Percentiles rank a stretch among this genome's conserved stretches.
Conservation (phyloP, 2,113 vertebrate genomes). For the Aegypius monachus region DNA sequence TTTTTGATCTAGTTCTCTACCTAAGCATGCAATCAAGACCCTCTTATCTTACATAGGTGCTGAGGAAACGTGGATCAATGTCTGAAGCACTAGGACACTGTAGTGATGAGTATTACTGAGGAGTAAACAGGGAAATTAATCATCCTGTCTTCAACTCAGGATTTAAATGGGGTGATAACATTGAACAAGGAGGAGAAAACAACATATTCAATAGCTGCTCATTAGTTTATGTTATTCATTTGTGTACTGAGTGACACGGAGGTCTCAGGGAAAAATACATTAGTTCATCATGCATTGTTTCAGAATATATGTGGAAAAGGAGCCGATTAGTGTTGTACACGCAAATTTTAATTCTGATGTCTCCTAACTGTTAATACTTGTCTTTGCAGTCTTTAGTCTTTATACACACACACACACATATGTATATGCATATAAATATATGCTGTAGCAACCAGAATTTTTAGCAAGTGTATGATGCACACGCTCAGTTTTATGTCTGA, state of each 20-base stretch:
- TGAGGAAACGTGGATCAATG: background rate
- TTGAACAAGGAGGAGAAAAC: background rate
- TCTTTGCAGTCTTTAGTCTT: background rate
- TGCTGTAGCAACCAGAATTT: background rate
- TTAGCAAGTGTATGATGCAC: background rate
- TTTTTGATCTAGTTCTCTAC: background rate
- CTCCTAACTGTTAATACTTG: background rate
- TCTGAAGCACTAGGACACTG: background rate
- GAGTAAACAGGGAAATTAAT: background rate
- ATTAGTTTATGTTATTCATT: background rate
- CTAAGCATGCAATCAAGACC: background rate
- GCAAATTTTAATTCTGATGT: background rate
- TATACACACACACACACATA: background rate
- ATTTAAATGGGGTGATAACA: background rate
- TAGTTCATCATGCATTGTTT: background rate
- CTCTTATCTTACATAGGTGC: background rate
- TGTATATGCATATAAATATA: background rate
- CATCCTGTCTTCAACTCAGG: background rate
- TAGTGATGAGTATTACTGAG: background rate
- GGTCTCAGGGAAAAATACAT: background rate
- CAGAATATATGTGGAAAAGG: background rate
- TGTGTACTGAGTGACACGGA: background rate
- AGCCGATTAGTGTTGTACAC: rapidly evolving
- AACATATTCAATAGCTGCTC: background rate
- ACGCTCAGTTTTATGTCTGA: background rate